A percentile compares a stretch with the other conserved stretches of the same genome.
phyloP scores from a whole-genome alignment of 2,888 invertebrate species.

The Candidula unifasciata region DNA sequence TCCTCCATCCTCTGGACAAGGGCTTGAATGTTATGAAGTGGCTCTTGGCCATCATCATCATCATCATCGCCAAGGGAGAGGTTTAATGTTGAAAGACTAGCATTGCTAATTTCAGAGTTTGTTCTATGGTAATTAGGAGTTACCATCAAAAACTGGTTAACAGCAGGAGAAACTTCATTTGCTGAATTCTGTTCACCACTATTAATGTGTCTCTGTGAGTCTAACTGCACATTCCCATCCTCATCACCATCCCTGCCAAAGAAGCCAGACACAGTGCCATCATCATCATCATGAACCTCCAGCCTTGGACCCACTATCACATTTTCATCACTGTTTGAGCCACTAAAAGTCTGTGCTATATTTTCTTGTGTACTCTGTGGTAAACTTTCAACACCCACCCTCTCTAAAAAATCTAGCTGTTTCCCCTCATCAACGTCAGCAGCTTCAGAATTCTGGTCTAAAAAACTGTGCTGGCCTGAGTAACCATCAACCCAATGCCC shows the following conservation, averaged over 20 bases:
- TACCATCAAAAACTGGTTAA: conserved; percentile 32
- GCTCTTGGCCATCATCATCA: conserved; percentile 50
- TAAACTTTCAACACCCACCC: not conserved
- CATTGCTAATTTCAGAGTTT: conserved; percentile 58
- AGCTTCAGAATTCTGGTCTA: not conserved
- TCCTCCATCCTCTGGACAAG: conserved; percentile 50
- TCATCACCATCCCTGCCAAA: conserved; percentile 56
- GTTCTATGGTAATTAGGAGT: conserved; percentile 45
- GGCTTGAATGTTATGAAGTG: conserved; percentile 38
- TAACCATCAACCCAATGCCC: not conserved
- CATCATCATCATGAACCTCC: conserved; percentile 36
- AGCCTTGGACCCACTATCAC: conserved; percentile 15
- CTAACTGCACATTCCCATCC: conserved; percentile 45
- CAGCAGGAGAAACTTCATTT: not conserved
- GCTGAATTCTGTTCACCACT: not conserved
- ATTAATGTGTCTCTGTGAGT: not conserved
- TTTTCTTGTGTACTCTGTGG: not conserved
- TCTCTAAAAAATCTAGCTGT: not conserved
- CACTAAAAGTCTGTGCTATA: not conserved
- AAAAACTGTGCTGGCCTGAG: not conserved
- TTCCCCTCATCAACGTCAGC: not conserved
- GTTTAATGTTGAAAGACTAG: conserved; percentile 57
- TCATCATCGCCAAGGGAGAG: conserved; percentile 53
- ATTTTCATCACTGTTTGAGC: not conserved
- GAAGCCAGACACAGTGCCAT: conserved; percentile 58